Evolutionary conservation across 2,888 invertebrate genomes (phyloP), one percentile per base, ranked within the genome.

Genomic region (Shargacucullia verbasci): DNA sequence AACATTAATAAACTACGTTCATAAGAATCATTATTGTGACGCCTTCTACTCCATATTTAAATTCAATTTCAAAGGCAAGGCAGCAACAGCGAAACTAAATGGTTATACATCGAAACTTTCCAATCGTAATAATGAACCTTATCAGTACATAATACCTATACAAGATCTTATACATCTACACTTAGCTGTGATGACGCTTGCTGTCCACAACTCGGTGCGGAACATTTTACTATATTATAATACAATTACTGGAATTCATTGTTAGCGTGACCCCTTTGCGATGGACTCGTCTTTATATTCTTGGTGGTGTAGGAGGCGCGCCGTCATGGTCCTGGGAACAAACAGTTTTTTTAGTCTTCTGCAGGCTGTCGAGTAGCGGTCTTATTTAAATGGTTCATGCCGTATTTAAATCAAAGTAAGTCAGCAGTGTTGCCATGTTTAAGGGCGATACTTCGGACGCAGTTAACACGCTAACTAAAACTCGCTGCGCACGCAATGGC

Each of bases 291-390:
- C 27, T 52, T 58, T 93, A 93, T 82, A 84, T 89, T 84, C 92
- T 87, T 57, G 94, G 94, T 5, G 94, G 93, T 31, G 92, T 90
- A 1, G 94, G 94, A 2, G 94, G 94, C 25, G 93, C 91, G 34
- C 92, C 93, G 60, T 93, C 94, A 59, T 86, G 90, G 62, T 93
- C 94, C 94, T 94, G 83, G 3, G 13, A 73, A 74, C 61, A 49
- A 68, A 50, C 54, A 29, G 1, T 9, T 6, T 29, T 9, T 29
- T 9, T 7, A 29, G 7, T 29, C 20, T 20, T 4, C 20, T 20
- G 20, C n/a, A n/a, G n/a, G n/a, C n/a, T n/a, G n/a, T n/a, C n/a
- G n/a, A n/a, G n/a, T n/a, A n/a, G n/a, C n/a, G n/a, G n/a, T n/a
- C n/a, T n/a, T n/a, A n/a, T n/a, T n/a, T n/a, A n/a, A n/a, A n/a